These are phyloP conservation scores for Allygus modestus DNA, from an alignment of 2,888 invertebrate genomes.

Conservation along the genomic window DNA sequence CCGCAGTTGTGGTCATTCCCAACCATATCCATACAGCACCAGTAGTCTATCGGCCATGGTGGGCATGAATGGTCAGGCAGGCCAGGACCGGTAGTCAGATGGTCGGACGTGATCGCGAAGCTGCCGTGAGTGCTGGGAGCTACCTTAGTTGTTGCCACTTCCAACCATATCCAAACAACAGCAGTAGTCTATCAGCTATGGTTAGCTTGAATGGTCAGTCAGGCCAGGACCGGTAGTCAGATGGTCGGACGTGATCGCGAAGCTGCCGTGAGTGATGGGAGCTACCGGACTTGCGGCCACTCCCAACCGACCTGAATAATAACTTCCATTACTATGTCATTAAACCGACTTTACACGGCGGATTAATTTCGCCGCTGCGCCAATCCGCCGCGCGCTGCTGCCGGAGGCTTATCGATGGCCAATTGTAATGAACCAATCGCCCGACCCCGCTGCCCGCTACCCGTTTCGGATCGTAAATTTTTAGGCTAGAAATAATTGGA, in stretches of 20 bases:
- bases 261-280: constrained; percentile 38
- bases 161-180: neutral
- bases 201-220: constrained; percentile 7
- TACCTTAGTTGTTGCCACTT: constrained; percentile 12
- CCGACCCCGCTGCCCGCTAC: constrained; percentile 27
- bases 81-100: constrained; percentile 34
- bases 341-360: constrained; percentile 62
- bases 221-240: constrained; percentile 32
- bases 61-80: constrained; percentile 7
- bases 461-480: constrained; percentile 56
- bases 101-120: constrained; percentile 13
- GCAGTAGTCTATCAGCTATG: neutral
- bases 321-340: constrained; percentile 64
- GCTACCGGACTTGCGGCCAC: constrained; percentile 59
- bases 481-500: constrained; percentile 58
- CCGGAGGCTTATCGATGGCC: constrained; percentile 53
- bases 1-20: constrained; percentile 18
- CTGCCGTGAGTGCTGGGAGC: constrained; percentile 25
- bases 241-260: constrained; percentile 33
- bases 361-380: constrained; percentile 60
- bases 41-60: constrained; percentile 14
- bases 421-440: constrained; percentile 56
- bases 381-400: constrained; percentile 18
- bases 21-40: neutral
- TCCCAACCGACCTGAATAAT: constrained; percentile 58